Evolutionary conservation across 1,140 invertebrate genomes (phyloP).

Genomic region (Sarcophaga peregrina): DNA sequence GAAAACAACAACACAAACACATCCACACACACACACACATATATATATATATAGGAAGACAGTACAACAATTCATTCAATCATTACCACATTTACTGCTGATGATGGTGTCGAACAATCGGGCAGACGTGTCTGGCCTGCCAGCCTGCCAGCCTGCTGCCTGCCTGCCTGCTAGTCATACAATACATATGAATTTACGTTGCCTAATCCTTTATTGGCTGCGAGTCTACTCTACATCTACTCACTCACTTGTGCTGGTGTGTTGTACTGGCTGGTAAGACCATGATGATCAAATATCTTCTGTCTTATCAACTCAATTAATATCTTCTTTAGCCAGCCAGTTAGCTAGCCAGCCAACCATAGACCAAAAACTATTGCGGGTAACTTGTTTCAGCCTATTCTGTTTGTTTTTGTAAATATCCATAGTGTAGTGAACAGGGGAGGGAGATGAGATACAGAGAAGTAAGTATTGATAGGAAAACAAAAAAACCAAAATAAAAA

Average conservation of each 20-base stretch:
- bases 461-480: background rate
- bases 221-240: no score
- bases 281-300: background rate
- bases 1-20: background rate
- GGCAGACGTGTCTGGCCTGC: background rate
- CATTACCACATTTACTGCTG: background rate
- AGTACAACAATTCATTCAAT: background rate
- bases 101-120: background rate
- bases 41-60: no score
- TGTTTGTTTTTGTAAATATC: constrained; percentile 3
- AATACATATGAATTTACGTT: background rate
- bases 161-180: background rate
- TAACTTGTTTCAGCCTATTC: background rate
- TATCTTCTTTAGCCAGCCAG: background rate
- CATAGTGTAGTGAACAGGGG: background rate
- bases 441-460: background rate
- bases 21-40: background rate
- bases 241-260: no score
- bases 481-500: no score
- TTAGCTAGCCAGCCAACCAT: background rate
- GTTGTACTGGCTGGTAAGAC: background rate
- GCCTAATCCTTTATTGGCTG: no score
- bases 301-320: background rate
- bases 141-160: no score
- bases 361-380: background rate